Conservation (phyloP, 2,797 vertebrate genomes). For the Hybognathus amarus region DNA sequence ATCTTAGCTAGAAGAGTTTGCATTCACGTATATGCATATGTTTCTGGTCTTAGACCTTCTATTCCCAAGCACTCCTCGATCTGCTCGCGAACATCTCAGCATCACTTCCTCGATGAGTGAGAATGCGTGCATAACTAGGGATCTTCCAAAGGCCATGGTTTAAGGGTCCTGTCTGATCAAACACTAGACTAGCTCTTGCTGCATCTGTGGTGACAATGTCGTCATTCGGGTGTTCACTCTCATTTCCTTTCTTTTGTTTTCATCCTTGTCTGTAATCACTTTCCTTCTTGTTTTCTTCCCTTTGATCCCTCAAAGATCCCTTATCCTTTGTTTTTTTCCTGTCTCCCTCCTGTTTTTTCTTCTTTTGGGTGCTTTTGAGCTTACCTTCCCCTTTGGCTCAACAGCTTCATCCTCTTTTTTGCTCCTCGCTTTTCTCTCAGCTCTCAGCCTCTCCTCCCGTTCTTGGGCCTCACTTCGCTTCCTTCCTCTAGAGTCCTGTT, state of each 20-base stretch:
- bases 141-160: constrained; percentile 89
- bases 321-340: constrained; percentile 58
- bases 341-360: constrained; percentile 37
- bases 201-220: constrained; percentile 60
- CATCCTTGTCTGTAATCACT: constrained; percentile 57
- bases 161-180: constrained; percentile 75
- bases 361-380: constrained; percentile 52
- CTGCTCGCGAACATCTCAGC: constrained; percentile 69
- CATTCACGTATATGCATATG: not conserved
- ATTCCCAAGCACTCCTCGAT: not conserved
- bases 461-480: constrained; percentile 56
- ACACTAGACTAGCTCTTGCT: constrained; percentile 42
- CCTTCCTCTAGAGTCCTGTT: constrained; percentile 54
- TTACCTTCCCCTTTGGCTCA: constrained; percentile 61
- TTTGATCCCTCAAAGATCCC: constrained; percentile 51
- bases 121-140: constrained; percentile 81
- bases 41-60: constrained; percentile 26
- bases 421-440: constrained; percentile 56
- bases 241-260: constrained; percentile 57
- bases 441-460: constrained; percentile 55
- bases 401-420: constrained; percentile 29
- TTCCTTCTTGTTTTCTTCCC: constrained; percentile 61
- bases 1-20: not conserved
- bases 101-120: constrained; percentile 76
- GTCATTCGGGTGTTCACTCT: constrained; percentile 44